Evolutionary conservation across 2,888 invertebrate genomes (phyloP).

Genomic region (Trichogramma dendrolimi): DNA sequence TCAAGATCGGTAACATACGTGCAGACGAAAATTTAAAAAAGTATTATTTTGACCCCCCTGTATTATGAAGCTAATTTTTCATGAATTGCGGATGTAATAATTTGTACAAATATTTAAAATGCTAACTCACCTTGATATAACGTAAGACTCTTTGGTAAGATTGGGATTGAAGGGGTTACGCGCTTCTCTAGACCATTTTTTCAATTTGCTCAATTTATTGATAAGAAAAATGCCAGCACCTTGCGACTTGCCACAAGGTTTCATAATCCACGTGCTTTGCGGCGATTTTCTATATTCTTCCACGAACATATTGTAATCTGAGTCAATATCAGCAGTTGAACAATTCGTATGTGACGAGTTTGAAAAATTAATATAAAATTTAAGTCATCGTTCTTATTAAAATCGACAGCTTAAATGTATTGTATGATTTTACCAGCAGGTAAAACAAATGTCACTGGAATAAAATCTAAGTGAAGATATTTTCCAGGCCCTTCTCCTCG

Average conservation of each 20-base stretch:
- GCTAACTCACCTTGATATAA: slow-evolving; percentile 74
- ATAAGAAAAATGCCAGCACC: slow-evolving; percentile 94
- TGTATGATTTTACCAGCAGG: slow-evolving; percentile 63
- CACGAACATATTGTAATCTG: slow-evolving; percentile 93
- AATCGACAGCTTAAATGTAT: neutral
- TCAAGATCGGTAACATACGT: no score
- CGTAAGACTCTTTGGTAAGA: slow-evolving; percentile 84
- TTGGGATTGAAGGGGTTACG: slow-evolving; percentile 82
- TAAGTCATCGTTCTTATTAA: neutral
- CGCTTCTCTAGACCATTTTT: slow-evolving; percentile 83
- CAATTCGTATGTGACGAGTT: neutral
- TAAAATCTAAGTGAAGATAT: slow-evolving; percentile 82
- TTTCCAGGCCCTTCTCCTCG: slow-evolving; percentile 70
- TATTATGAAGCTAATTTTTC: no score
- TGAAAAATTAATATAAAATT: neutral
- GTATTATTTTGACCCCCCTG: neutral
- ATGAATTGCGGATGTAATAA: neutral
- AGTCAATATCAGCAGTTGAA: neutral
- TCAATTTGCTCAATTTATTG: slow-evolving; percentile 89
- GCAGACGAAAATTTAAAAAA: neutral
- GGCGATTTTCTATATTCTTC: slow-evolving; percentile 93
- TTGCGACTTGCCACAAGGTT: slow-evolving; percentile 92
- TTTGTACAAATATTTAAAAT: neutral
- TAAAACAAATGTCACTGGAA: slow-evolving; percentile 88
- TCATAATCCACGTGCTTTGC: slow-evolving; percentile 96